Evolutionary conservation across 2,113 vertebrate genomes (phyloP).

Genomic region (Elephantulus edwardii): DNA sequence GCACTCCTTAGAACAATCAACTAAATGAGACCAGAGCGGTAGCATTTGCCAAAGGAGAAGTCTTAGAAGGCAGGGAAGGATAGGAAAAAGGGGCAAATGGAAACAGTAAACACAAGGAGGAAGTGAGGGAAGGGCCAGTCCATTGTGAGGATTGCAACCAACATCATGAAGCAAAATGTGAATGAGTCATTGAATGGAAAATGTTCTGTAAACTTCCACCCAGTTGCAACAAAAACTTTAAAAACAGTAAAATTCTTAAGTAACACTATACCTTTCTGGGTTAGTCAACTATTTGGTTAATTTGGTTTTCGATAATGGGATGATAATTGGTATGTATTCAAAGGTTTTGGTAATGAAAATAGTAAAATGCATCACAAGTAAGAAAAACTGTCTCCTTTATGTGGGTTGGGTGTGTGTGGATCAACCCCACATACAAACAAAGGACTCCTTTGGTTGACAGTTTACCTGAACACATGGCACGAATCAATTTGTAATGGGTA

Average conservation of each 20-base stretch:
- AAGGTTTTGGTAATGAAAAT: conserved; percentile 37
- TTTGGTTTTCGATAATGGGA: neutral
- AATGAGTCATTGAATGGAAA: too few species aligned
- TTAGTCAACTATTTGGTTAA: conserved; percentile 34
- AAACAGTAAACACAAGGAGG: too few species aligned
- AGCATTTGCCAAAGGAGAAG: too few species aligned
- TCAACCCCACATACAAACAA: conserved; percentile 37
- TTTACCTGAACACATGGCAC: neutral
- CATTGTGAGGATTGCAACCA: too few species aligned
- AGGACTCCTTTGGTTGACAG: neutral
- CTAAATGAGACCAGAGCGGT: too few species aligned
- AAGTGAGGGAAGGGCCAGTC: too few species aligned
- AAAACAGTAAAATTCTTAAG: conserved; percentile 7
- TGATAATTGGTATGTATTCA: neutral
- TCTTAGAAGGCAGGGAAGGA: too few species aligned
- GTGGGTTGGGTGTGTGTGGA: conserved; percentile 3
- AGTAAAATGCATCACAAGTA: neutral
- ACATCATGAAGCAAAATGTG: too few species aligned
- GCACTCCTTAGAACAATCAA: too few species aligned
- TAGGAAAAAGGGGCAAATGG: too few species aligned
- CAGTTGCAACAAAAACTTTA: too few species aligned
- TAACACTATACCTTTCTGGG: neutral
- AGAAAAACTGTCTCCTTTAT: neutral
- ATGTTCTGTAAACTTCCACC: too few species aligned
- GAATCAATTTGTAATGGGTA: conserved; percentile 2